Evolutionary conservation across 1,140 invertebrate genomes (phyloP).

Genomic region (Nasonia giraulti): DNA sequence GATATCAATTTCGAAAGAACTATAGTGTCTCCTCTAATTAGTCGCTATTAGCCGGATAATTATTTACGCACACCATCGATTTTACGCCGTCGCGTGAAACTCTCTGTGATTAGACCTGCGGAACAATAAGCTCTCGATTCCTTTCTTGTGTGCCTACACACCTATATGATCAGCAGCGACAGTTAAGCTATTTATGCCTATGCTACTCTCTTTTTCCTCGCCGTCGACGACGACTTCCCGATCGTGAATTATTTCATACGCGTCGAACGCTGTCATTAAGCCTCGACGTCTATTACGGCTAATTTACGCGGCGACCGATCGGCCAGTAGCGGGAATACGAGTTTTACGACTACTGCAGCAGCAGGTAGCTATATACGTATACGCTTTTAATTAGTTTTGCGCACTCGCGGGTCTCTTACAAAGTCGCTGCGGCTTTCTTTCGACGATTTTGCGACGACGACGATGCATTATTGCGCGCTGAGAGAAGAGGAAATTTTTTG

Average conservation of each 20-base stretch:
- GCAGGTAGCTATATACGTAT: not conserved
- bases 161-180: not conserved
- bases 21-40: too few species aligned
- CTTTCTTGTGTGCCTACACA: not conserved
- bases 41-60: too few species aligned
- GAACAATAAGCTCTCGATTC: too few species aligned
- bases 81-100: too few species aligned
- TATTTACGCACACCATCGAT: too few species aligned
- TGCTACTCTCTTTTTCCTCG: not conserved
- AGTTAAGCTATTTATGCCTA: not conserved
- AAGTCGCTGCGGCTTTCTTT: not conserved
- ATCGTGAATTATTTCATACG: not conserved
- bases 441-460: too few species aligned
- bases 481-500: not conserved
- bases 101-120: too few species aligned
- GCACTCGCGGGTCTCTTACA: not conserved
- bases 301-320: not conserved
- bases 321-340: not conserved
- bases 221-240: not conserved
- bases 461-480: not conserved
- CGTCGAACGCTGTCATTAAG: not conserved
- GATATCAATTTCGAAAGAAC: not conserved
- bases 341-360: not conserved
- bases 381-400: not conserved
- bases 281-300: not conserved